Conservation (phyloP, 1,140 invertebrate genomes). For the Belonocnema kinseyi region DNA sequence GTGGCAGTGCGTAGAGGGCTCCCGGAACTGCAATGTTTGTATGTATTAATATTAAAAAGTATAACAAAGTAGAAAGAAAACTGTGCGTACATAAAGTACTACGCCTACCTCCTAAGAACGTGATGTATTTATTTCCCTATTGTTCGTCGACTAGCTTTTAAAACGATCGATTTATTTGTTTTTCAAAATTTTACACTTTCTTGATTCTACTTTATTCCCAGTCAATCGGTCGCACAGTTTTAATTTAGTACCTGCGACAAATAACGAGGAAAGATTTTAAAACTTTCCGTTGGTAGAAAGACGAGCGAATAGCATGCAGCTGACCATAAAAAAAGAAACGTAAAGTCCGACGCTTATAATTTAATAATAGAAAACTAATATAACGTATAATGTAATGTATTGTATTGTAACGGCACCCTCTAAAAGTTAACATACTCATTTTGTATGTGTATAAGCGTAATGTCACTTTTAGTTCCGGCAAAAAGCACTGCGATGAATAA, state of each 20-base stretch:
- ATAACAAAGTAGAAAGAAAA: constrained; percentile 36
- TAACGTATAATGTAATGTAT: constrained; percentile 68
- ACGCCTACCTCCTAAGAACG: constrained; percentile 8
- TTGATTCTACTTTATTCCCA: constrained; percentile 6
- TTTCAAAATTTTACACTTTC: not conserved
- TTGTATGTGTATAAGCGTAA: constrained; percentile 62
- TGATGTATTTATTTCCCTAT: constrained; percentile 3
- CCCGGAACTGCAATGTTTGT: constrained; percentile 42
- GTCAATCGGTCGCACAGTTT: not conserved
- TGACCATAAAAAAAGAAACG: constrained; percentile 42
- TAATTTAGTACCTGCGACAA: constrained; percentile 21
- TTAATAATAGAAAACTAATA: constrained; percentile 67
- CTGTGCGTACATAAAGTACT: constrained; percentile 34
- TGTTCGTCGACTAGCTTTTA: constrained; percentile 11
- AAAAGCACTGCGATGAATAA: constrained; percentile 20
- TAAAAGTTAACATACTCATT: constrained; percentile 62
- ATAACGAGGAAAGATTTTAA: not conserved
- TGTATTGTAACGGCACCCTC: constrained; percentile 63
- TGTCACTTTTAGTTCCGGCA: constrained; percentile 33
- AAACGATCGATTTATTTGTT: constrained; percentile 8
- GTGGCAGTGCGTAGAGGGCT: constrained; percentile 43
- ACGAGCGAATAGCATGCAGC: constrained; percentile 36
- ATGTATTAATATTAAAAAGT: constrained; percentile 32
- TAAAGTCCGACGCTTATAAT: constrained; percentile 66
- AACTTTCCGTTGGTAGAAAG: constrained; percentile 19